phyloP scores from a whole-genome alignment of 2,888 invertebrate species.

The Lasius platythorax region DNA sequence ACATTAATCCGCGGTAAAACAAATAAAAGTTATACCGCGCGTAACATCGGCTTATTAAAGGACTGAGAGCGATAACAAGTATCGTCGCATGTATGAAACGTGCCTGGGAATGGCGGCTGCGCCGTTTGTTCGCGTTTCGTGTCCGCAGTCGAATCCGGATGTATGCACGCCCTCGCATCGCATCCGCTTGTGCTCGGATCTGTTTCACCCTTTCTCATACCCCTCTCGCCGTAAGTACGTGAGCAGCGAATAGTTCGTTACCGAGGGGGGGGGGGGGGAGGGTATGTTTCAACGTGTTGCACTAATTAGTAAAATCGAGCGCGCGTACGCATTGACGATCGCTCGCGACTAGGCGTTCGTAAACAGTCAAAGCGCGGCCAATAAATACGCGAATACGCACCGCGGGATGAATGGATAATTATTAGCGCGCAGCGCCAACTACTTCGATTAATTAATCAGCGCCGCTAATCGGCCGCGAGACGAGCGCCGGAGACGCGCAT shows the following conservation, averaged over 20 bases:
- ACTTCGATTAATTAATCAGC: conserved; percentile 77
- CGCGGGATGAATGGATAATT: conserved; percentile 76
- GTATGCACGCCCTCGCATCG: background rate
- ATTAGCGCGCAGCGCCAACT: conserved; percentile 74
- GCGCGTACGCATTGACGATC: conserved; percentile 47
- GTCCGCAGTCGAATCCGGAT: conserved; percentile 17
- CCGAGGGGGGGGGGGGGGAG: background rate
- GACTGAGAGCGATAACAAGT: conserved; percentile 12
- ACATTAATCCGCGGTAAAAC: background rate
- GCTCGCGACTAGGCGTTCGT: conserved; percentile 60
- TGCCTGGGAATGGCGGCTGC: background rate
- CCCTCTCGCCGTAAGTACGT: conserved; percentile 22
- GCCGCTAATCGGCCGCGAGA: conserved; percentile 35
- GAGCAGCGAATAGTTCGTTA: conserved; percentile 59
- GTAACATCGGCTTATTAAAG: conserved; percentile 21
- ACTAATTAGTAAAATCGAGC: conserved; percentile 74
- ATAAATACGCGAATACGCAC: conserved; percentile 68
- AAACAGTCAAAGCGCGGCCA: conserved; percentile 66
- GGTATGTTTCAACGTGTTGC: conserved; percentile 53
- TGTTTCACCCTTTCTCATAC: conserved; percentile 50
- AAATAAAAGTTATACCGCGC: conserved; percentile 14
- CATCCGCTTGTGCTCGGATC: conserved; percentile 31
- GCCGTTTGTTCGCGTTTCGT: background rate
- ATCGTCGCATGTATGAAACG: conserved; percentile 13
- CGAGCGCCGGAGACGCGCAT: background rate